Evolutionary conservation across 2,113 vertebrate genomes (phyloP).

Genomic region (Chaetura pelagica): DNA sequence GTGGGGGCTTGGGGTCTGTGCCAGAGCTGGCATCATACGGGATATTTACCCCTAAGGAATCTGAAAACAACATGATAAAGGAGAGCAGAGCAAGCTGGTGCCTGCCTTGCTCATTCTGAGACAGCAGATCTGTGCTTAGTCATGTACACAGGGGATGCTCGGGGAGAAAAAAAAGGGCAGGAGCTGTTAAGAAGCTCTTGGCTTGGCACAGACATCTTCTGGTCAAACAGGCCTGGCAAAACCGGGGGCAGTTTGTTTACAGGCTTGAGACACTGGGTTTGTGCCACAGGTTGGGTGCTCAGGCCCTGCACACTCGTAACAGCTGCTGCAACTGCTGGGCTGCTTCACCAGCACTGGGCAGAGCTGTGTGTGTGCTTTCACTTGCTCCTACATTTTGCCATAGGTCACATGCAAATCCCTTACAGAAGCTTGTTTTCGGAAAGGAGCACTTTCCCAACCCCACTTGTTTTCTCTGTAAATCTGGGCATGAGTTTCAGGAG

Average conservation of each 20-base stretch:
- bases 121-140: rapidly evolving
- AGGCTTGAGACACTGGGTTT: conserved; percentile 11
- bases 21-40: background rate
- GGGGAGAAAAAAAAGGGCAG: background rate
- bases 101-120: background rate
- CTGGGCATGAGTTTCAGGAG: background rate
- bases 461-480: background rate
- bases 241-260: background rate
- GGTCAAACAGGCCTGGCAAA: background rate
- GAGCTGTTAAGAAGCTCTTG: background rate
- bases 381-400: background rate
- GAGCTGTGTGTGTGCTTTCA: background rate
- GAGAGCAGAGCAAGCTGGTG: background rate
- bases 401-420: background rate
- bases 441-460: background rate
- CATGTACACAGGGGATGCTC: background rate
- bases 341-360: background rate
- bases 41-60: background rate
- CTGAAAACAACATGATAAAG: background rate
- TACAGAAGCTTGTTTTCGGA: background rate
- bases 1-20: no score
- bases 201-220: background rate
- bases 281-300: background rate
- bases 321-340: background rate
- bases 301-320: background rate